Percentiles rank a stretch among this genome's conserved stretches.
phyloP scores from a whole-genome alignment of 1,140 invertebrate species.

The Panulirus ornatus region DNA sequence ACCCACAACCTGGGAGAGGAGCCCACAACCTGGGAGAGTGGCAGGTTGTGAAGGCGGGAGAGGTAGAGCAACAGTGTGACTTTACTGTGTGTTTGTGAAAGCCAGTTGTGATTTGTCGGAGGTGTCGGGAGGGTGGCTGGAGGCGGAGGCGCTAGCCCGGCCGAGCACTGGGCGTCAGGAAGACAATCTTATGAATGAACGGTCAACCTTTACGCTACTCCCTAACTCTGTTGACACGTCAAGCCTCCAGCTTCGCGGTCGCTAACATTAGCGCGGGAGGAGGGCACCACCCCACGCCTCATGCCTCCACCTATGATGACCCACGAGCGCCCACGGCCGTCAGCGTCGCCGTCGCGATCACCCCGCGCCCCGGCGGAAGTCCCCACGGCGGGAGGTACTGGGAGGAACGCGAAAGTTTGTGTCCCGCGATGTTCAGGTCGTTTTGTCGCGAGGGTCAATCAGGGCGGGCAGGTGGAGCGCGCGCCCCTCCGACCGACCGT shows the following conservation, averaged over 20 bases:
- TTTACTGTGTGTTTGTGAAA: conserved; percentile 36
- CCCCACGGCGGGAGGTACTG: background rate
- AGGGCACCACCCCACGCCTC: background rate
- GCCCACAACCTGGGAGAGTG: no score
- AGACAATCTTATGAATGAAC: conserved; percentile 70
- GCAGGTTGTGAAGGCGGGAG: no score
- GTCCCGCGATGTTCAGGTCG: background rate
- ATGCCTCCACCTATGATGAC: background rate
- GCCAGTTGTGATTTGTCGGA: background rate
- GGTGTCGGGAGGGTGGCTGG: background rate
- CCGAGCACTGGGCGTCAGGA: conserved; percentile 66
- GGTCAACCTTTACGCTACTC: conserved; percentile 66
- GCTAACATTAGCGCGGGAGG: conserved; percentile 14
- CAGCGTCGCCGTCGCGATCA: no score
- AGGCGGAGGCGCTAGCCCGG: no score
- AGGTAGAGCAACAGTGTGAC: background rate
- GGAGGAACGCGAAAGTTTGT: conserved; percentile 44
- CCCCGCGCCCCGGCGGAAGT: background rate
- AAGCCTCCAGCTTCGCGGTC: background rate
- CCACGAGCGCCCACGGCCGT: background rate
- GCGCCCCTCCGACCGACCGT: background rate
- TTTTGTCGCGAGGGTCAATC: conserved; percentile 58
- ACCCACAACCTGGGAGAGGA: no score
- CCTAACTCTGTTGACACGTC: conserved; percentile 64
- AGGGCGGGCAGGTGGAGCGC: conserved; percentile 46